Evolutionary conservation across 2,888 invertebrate genomes (phyloP).

Genomic region (Tromatobia lineatoria): DNA sequence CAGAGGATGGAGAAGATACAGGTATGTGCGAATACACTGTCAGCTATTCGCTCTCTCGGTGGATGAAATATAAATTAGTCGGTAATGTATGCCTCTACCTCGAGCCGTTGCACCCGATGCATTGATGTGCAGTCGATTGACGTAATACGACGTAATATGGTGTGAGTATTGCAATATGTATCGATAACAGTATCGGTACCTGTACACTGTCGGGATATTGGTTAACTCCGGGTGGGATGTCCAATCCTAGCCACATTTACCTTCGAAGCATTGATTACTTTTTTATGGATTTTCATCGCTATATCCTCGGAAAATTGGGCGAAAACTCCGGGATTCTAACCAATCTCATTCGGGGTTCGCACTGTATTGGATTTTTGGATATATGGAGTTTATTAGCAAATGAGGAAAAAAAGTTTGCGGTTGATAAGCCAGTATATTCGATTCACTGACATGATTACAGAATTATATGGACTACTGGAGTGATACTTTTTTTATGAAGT

Average conservation of each 20-base stretch:
- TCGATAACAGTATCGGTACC: constrained; percentile 22
- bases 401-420: too few species aligned
- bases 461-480: too few species aligned
- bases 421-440: too few species aligned
- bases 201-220: neutral
- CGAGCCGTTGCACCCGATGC: constrained; percentile 21
- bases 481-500: too few species aligned
- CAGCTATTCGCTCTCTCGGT: constrained; percentile 1
- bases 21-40: neutral
- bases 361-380: too few species aligned
- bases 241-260: neutral
- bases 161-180: constrained; percentile 23
- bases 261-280: neutral
- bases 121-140: constrained; percentile 31
- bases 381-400: too few species aligned
- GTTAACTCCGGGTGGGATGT: constrained; percentile 17
- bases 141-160: constrained; percentile 29
- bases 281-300: neutral
- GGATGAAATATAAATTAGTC: constrained; percentile 41
- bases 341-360: too few species aligned
- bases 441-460: too few species aligned
- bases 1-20: constrained; percentile 7
- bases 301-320: neutral
- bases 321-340: too few species aligned
- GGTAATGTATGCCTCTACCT: neutral